A percentile compares a stretch with the other conserved stretches of the same genome.
Conservation (phyloP, 2,113 vertebrate species). For the Chascanopsetta lugubris region DNA sequence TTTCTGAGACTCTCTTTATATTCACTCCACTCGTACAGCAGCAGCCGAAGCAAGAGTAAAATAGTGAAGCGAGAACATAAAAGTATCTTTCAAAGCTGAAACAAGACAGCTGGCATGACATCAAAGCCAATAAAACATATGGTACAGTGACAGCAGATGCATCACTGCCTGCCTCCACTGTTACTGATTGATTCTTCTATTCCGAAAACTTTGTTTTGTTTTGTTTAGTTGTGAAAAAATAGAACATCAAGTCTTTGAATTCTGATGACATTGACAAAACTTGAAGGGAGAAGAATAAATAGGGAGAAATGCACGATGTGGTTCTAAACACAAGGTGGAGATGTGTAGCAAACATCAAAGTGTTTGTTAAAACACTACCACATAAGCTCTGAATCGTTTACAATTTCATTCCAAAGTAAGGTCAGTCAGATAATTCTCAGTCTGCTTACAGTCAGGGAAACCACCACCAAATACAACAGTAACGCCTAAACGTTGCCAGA, state of each 20-base stretch:
- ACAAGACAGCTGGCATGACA: conserved; percentile 59
- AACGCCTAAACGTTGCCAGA: background rate
- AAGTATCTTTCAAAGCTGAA: conserved; percentile 55
- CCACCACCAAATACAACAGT: background rate
- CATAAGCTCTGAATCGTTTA: background rate
- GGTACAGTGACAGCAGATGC: conserved; percentile 57
- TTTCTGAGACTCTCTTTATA: conserved; percentile 25
- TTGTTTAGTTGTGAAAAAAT: conserved; percentile 33
- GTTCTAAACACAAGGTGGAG: background rate
- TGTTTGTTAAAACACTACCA: background rate
- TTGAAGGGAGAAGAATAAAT: conserved; percentile 5
- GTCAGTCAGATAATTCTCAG: background rate
- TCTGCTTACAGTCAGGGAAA: background rate
- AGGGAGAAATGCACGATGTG: background rate
- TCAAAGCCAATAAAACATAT: conserved; percentile 66
- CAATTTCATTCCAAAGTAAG: background rate
- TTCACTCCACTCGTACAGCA: conserved; percentile 21
- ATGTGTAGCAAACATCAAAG: background rate
- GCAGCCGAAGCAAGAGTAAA: conserved; percentile 50
- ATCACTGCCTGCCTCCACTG: conserved; percentile 49
- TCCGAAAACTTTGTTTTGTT: conserved; percentile 23
- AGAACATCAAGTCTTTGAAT: conserved; percentile 41
- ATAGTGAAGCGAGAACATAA: conserved; percentile 56
- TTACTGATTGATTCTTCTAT: conserved; percentile 38
- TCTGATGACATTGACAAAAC: conserved; percentile 28